A percentile compares a stretch with the other conserved stretches of the same genome.
Conservation (phyloP, 2,113 vertebrate genomes). For the Lasiurus cinereus region DNA sequence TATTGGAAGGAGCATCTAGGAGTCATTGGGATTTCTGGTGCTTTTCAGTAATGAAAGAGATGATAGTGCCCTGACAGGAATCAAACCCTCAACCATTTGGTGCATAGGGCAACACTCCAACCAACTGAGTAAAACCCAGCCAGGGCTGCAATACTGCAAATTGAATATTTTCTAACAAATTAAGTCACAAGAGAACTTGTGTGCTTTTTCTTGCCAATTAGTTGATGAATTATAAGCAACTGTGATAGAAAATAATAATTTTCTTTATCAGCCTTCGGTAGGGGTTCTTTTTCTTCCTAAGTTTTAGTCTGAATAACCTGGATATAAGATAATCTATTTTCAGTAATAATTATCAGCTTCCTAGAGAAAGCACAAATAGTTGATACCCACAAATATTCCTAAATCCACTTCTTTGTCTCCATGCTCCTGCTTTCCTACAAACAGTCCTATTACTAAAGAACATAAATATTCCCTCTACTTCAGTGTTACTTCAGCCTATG, state of each 20-base stretch:
- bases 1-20: slow-evolving; percentile 10
- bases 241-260: slow-evolving; percentile 55
- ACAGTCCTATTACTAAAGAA: neutral
- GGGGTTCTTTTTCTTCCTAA: slow-evolving; percentile 26
- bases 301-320: slow-evolving; percentile 29
- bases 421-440: neutral
- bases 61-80: neutral
- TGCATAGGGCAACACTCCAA: neutral
- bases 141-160: neutral
- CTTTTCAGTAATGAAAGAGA: slow-evolving; percentile 27
- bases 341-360: neutral
- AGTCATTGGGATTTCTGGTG: slow-evolving; percentile 36
- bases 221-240: slow-evolving; percentile 59
- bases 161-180: slow-evolving; percentile 60
- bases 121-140: neutral
- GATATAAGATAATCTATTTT: slow-evolving; percentile 19
- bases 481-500: neutral
- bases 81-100: neutral
- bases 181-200: slow-evolving; percentile 43
- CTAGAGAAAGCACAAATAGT: neutral
- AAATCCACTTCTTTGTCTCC: slow-evolving; percentile 7
- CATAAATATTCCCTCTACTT: slow-evolving; percentile 4
- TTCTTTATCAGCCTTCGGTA: neutral
- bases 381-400: slow-evolving; percentile 12
- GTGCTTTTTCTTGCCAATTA: slow-evolving; percentile 57